Base-by-base conservation (phyloP, 2,113 vertebrate genomes). In the Pachycephala philippinensis region DNA sequence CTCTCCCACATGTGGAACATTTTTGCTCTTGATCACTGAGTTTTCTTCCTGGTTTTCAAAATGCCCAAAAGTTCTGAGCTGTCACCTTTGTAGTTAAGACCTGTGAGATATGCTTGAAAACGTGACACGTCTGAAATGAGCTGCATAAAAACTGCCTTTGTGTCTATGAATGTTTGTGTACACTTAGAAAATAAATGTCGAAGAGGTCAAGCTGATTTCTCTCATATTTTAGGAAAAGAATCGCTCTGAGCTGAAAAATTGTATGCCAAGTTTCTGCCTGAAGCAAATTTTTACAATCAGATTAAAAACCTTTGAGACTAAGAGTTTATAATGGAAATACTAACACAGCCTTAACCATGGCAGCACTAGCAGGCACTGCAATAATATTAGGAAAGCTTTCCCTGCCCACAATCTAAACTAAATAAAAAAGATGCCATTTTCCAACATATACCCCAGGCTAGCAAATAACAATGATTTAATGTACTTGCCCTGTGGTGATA, bases 381-480 rank as follows among this genome's bases (percentile, higher is more conserved):
- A 53, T 96, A 93, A 97, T 59, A 88, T 91, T 71, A 94, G 82
- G 95, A 97, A 97, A 94, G 80, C 74, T 92, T 84, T 95, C 94
- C 83, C 93, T 97, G 74, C 57, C 93, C 95, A 93, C 94, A 75
- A 31, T 79, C 44, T 65, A 85, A 87, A 96, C 91, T 80, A 93
- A 79, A 88, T 94, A 86, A 64, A 70, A 93, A 94, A 95, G 87
- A 97, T 61, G 87, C 95, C 93, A 93, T 93, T 94, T 96, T 93
- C 95, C 64, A 96, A 90, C 76, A 80, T 75, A 94, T 20, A 90
- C 96, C 88, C 42, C 61, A 87, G 97, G 95, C 95, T 93, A 95
- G 90, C 88, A 98, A 97, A 97, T 97, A 97, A 95, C 92, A 40
- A 49, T 97, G 97, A 98, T 98, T 98, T 98, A 98, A 97, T 95